Percentiles rank a stretch among this genome's conserved stretches.
These are phyloP conservation scores for Adelges cooleyi DNA, from an alignment of 1,140 invertebrate species.

Conservation along the genomic window DNA sequence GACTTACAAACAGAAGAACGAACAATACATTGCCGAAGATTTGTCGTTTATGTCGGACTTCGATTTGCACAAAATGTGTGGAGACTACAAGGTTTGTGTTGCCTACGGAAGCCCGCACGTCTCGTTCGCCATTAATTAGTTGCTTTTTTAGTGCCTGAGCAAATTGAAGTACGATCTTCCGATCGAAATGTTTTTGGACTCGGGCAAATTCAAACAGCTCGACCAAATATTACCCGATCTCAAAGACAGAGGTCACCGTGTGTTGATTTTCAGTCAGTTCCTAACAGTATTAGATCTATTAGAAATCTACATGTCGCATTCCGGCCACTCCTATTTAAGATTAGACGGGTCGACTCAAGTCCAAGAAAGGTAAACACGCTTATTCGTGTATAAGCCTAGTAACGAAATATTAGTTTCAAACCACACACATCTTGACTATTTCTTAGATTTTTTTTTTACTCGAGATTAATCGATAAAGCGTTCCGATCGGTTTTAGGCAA, in stretches of 20 bases:
- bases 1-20: constrained; percentile 65
- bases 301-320: constrained; percentile 67
- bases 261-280: constrained; percentile 91
- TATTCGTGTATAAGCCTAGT: too few species aligned
- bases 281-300: constrained; percentile 83
- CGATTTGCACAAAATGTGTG: constrained; percentile 70
- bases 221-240: constrained; percentile 65
- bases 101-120: too few species aligned
- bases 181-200: constrained; percentile 56
- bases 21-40: constrained; percentile 75
- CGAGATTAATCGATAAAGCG: neutral
- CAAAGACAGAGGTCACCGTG: constrained; percentile 58
- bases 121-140: too few species aligned
- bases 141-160: constrained; percentile 31
- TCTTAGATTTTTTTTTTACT: neutral
- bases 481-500: constrained; percentile 46
- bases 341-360: constrained; percentile 78
- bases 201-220: constrained; percentile 74
- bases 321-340: constrained; percentile 59
- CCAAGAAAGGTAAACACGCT: constrained; percentile 47
- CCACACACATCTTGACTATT: neutral
- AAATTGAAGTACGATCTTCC: constrained; percentile 45
- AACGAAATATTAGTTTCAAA: too few species aligned
- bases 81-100: constrained; percentile 31
- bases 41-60: constrained; percentile 80